Evolutionary conservation across 2,888 invertebrate genomes (phyloP).

Genomic region (Hemaris fuciformis): DNA sequence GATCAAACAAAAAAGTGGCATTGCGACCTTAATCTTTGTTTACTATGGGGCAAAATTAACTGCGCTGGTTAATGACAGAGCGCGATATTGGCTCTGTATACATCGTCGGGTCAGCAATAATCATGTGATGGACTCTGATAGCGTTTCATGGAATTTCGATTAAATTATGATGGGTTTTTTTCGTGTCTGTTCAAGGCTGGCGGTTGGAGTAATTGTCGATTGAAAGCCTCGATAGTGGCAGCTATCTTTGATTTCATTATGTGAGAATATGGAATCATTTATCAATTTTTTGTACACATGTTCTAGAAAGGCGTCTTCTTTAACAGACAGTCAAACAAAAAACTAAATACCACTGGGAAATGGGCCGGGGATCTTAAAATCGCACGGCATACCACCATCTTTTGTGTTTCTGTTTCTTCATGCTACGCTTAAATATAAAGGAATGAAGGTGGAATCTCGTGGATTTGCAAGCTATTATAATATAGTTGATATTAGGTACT

Average conservation of each 20-base stretch:
- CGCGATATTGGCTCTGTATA: slow-evolving; percentile 13
- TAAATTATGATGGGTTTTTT: neutral
- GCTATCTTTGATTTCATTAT: neutral
- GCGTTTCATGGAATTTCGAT: slow-evolving; percentile 2
- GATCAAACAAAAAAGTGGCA: slow-evolving; percentile 40
- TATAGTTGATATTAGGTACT: too few relatives aligned
- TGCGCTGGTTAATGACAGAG: slow-evolving; percentile 42
- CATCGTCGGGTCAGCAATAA: neutral
- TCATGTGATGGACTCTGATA: slow-evolving; percentile 3
- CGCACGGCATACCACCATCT: too few relatives aligned
- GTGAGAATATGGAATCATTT: too few relatives aligned
- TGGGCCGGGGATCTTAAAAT: too few relatives aligned
- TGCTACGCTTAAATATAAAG: too few relatives aligned
- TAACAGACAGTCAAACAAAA: too few relatives aligned
- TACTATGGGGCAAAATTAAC: slow-evolving; percentile 51
- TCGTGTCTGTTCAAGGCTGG: neutral
- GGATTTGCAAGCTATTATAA: too few relatives aligned
- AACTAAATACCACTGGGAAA: too few relatives aligned
- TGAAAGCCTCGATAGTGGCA: neutral
- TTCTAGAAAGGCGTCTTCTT: too few relatives aligned
- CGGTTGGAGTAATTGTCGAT: neutral
- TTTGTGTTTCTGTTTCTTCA: too few relatives aligned
- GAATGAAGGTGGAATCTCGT: too few relatives aligned
- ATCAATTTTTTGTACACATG: too few relatives aligned
- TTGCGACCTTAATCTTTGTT: slow-evolving; percentile 49